Base-by-base conservation (phyloP, 1,140 invertebrate genomes). In the Aphidius gifuensis region DNA sequence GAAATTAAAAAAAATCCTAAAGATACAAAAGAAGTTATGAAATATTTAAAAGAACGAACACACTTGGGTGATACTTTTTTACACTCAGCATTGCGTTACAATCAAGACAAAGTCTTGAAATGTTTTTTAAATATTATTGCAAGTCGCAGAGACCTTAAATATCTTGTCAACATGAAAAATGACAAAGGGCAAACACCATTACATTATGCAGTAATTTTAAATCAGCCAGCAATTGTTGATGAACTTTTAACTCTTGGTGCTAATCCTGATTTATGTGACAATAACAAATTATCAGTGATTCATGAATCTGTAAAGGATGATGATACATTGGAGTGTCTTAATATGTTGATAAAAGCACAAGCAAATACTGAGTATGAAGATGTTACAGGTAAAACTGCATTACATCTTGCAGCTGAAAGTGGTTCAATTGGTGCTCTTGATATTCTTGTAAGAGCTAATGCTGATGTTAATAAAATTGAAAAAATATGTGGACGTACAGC, bases 401-500 rank as follows among this genome's bases (percentile, higher is more conserved):
- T 87, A 6, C 81, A 84, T 64, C 69, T 84, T 45, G 85, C 86
- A 7, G 73, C 80, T 5, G 72, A 82, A 62, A 76, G 76, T 61
- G 83, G 82, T 2, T 83, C 82, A 7, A 68, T 80, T 45, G 63
- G 76, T 9, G 79, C 83, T 45, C 71, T 85, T 9, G 70, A 79
- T 46, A 70, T 80, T 38, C 70, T 87, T 2, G 71, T 84, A 11
- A 68, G 76, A 64, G 71, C 79, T 21, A 80, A 82, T 32, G 82
- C 74, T 21, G 71, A 85, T 48, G 76, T 85, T 1, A 84, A 85
- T 67, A 69, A 74, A 16, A 69, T 70, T 0, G 83, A 85, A 54
- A 72, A 68, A 61, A 83, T 78, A 16, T 83, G 80, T 60, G 85
- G 85, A n/a, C 80, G 82, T 49, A 85, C 84, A 53, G 82, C 79